Conservation (phyloP, 2,888 invertebrate species). For the Polydrusus pterygomalis region DNA sequence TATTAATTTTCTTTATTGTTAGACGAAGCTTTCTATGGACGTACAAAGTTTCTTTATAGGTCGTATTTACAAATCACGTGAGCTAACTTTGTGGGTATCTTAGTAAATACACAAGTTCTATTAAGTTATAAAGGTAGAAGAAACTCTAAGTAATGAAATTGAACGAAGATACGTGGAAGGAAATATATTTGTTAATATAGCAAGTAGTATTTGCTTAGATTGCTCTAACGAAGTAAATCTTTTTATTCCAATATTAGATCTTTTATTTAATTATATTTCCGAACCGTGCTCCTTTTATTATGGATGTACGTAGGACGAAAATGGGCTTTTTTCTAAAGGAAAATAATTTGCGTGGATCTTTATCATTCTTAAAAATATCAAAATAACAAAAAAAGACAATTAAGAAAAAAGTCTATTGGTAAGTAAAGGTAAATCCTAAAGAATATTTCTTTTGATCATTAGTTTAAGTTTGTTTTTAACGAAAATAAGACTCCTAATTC, state of each 20-base stretch:
- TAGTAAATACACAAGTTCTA: constrained; percentile 48
- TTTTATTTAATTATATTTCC: constrained; percentile 23
- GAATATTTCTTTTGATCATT: constrained; percentile 22
- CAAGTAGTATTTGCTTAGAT: constrained; percentile 30
- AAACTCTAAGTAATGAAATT: constrained; percentile 48
- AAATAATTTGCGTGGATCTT: neutral
- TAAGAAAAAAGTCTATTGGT: neutral
- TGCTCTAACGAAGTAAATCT: constrained; percentile 39
- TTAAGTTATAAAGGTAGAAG: constrained; percentile 52
- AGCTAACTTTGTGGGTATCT: constrained; percentile 41
- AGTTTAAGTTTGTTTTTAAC: neutral
- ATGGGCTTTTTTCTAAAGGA: neutral
- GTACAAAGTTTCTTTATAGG: constrained; percentile 41
- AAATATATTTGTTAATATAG: constrained; percentile 46
- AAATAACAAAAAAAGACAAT: constrained; percentile 14
- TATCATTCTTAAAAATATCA: constrained; percentile 3
- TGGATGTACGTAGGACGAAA: neutral
- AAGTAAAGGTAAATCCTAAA: neutral
- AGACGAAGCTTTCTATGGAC: constrained; percentile 12
- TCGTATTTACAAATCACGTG: constrained; percentile 46
- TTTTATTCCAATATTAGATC: constrained; percentile 8
- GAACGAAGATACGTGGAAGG: constrained; percentile 48
- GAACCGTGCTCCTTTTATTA: constrained; percentile 7
- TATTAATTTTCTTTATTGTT: neutral
- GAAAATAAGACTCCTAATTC: constrained; percentile 2